phyloP scores from a whole-genome alignment of 1,140 invertebrate species.

The Oreohelix idahoensis region DNA sequence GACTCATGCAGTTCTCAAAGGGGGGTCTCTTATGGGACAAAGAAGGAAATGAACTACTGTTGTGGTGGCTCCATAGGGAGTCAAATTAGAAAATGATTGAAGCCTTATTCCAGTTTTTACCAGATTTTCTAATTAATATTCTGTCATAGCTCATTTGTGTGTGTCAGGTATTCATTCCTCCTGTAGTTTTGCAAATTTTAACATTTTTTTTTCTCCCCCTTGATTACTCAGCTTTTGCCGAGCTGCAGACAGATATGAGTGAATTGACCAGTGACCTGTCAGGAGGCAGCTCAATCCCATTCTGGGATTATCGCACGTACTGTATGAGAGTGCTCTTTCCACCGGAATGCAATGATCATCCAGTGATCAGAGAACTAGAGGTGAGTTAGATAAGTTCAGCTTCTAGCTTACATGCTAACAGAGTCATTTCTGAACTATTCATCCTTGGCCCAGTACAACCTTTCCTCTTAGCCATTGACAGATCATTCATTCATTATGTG shows the following conservation, averaged over 20 bases:
- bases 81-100: no score
- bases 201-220: not conserved
- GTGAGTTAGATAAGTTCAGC: conserved; percentile 42
- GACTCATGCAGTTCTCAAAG: no score
- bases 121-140: no score
- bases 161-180: not conserved
- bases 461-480: no score
- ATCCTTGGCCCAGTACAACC: no score
- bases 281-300: conserved; percentile 92
- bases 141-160: conserved; percentile 9
- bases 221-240: conserved; percentile 89
- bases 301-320: conserved; percentile 94
- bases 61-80: no score
- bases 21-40: no score
- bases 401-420: not conserved
- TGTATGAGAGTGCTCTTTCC: conserved; percentile 99
- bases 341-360: conserved; percentile 76
- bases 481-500: no score
- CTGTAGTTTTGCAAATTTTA: not conserved
- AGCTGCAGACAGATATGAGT: conserved; percentile 99
- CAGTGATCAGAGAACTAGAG: conserved; percentile 77
- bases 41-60: no score
- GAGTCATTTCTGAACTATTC: no score
- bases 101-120: no score
- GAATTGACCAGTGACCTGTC: conserved; percentile 96